Evolutionary conservation across 64 coral and sea anemone genomes (phyloP).

Genomic region (Stichodactyla mertensii): DNA sequence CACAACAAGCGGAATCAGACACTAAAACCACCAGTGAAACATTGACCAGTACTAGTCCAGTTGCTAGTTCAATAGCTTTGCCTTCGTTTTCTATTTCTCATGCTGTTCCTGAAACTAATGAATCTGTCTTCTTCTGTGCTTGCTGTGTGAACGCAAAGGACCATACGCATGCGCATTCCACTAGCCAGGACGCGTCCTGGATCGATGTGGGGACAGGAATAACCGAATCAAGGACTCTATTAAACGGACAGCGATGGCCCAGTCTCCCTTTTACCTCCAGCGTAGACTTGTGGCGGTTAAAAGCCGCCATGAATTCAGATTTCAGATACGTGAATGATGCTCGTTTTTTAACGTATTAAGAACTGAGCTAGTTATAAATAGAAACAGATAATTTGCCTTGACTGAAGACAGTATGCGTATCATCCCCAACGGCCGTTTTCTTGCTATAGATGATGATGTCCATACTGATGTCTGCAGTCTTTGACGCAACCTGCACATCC

Average conservation of each 20-base stretch:
- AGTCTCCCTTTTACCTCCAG: conserved; percentile 17
- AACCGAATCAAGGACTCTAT: not conserved
- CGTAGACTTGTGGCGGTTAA: conserved; percentile 48
- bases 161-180: not conserved
- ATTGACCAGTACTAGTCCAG: not conserved
- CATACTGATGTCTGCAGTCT: not conserved
- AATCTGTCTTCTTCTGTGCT: not conserved
- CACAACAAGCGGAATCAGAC: not conserved
- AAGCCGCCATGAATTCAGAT: not conserved
- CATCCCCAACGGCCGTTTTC: not conserved
- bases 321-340: not conserved
- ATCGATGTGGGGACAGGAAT: not conserved
- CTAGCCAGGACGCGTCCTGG: not conserved
- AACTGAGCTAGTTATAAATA: not conserved
- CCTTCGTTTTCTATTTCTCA: not conserved
- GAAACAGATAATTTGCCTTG: not conserved
- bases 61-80: not conserved
- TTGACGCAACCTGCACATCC: no score
- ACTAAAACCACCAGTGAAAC: not conserved
- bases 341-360: not conserved
- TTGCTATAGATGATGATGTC: not conserved
- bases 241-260: not conserved
- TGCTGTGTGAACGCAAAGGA: not conserved
- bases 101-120: not conserved
- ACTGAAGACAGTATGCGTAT: not conserved